These are phyloP conservation scores for Drosophila ogumai DNA, from an alignment of 1,140 invertebrate genomes.

Conservation along the genomic window DNA sequence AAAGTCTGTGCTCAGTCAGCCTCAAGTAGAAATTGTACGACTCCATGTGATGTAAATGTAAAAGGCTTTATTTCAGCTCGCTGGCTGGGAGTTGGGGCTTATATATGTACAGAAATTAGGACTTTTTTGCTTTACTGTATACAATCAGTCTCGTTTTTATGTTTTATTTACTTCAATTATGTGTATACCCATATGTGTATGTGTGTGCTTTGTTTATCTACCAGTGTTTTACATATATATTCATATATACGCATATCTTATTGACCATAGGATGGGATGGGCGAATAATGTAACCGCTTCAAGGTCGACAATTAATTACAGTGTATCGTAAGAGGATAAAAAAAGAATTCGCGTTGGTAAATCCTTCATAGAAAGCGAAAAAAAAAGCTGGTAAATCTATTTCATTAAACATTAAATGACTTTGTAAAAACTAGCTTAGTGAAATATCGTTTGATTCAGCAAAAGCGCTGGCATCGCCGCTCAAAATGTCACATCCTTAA, in stretches of 20 bases:
- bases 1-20: too few species aligned
- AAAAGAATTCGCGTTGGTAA: neutral
- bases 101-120: conserved; percentile 19
- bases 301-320: neutral
- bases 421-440: conserved; percentile 20
- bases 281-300: conserved; percentile 4
- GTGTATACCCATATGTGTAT: conserved; percentile 13
- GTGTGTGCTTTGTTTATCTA: conserved; percentile 19
- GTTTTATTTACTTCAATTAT: conserved; percentile 46
- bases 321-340: neutral
- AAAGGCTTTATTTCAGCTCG: conserved; percentile 5
- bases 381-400: conserved; percentile 9
- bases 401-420: conserved; percentile 7
- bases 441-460: conserved; percentile 18
- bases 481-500: conserved; percentile 87
- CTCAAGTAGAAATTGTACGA: neutral
- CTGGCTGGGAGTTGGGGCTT: conserved; percentile 11
- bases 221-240: conserved; percentile 3
- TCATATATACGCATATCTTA: conserved; percentile 1
- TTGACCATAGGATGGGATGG: conserved; percentile 11
- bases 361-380: conserved; percentile 21
- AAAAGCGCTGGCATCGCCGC: neutral
- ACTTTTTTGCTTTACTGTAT: conserved; percentile 44
- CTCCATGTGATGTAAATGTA: neutral
- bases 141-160: conserved; percentile 48